Conservation (phyloP, 2,888 invertebrate genomes). For the Pogonocherus hispidulus region DNA sequence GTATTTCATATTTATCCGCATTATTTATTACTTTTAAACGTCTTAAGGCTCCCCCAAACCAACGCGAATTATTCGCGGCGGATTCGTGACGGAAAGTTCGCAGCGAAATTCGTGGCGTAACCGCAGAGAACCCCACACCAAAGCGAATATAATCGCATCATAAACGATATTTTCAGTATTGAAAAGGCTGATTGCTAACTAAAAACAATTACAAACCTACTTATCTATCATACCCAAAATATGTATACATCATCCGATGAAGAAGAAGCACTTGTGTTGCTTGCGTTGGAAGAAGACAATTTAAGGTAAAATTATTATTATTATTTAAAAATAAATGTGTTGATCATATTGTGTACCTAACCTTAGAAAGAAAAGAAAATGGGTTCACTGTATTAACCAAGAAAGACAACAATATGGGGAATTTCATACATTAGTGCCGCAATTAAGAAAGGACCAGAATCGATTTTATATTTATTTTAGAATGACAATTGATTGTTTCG, state of each 20-base stretch:
- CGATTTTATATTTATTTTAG: conserved; percentile 31
- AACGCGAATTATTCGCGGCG: conserved; percentile 39
- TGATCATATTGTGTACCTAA: no score
- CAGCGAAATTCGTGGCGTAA: conserved; percentile 1
- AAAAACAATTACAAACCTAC: not conserved
- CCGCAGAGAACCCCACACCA: not conserved
- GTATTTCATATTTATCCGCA: no score
- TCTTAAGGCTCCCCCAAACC: no score
- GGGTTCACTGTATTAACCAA: not conserved
- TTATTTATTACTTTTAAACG: no score
- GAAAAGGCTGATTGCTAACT: not conserved
- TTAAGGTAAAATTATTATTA: not conserved
- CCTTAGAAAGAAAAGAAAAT: not conserved
- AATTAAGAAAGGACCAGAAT: not conserved
- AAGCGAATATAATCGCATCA: conserved; percentile 1
- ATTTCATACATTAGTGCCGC: not conserved
- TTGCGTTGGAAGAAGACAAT: conserved; percentile 1
- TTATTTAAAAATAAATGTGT: no score
- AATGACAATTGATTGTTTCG: conserved; percentile 28
- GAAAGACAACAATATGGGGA: not conserved
- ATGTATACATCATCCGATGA: conserved; percentile 1
- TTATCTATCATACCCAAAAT: not conserved
- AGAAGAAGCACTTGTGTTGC: not conserved
- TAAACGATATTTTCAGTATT: not conserved
- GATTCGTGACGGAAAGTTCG: not conserved